phyloP scores from a whole-genome alignment of 2,797 vertebrate species.

The Uromys caudimaculatus region DNA sequence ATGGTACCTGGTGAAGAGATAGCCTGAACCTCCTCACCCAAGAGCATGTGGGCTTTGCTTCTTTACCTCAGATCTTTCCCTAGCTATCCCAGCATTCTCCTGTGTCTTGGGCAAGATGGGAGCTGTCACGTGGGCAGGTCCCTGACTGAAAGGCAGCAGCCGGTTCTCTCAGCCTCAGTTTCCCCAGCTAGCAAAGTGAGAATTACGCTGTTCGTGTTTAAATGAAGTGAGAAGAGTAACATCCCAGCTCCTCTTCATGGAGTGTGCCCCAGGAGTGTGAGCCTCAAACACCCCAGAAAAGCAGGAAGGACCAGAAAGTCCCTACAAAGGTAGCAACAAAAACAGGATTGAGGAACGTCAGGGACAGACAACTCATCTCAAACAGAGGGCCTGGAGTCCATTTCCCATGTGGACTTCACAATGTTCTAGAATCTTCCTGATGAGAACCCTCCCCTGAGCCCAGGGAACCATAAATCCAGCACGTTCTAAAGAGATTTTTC shows the following conservation, averaged over 20 bases:
- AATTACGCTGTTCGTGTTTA: not conserved
- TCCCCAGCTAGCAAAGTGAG: not conserved
- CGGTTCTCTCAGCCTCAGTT: not conserved
- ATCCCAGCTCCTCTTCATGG: too few relatives aligned
- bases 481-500: not conserved
- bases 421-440: not conserved
- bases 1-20: not conserved
- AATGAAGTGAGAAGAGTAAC: not conserved
- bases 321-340: not conserved
- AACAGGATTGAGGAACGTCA: not conserved
- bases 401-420: not conserved
- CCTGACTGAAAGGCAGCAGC: not conserved
- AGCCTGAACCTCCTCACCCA: too few relatives aligned
- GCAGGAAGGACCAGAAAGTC: not conserved
- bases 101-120: not conserved
- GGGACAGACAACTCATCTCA: not conserved
- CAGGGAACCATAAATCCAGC: not conserved
- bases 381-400: not conserved
- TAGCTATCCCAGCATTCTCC: not conserved
- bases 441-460: not conserved
- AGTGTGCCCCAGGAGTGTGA: accelerated
- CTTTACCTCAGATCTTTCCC: not conserved
- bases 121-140: not conserved
- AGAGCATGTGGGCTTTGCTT: not conserved
- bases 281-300: not conserved